These are phyloP conservation scores for Oryctes rhinoceros DNA, from an alignment of 1,140 invertebrate species.

Conservation along the genomic window DNA sequence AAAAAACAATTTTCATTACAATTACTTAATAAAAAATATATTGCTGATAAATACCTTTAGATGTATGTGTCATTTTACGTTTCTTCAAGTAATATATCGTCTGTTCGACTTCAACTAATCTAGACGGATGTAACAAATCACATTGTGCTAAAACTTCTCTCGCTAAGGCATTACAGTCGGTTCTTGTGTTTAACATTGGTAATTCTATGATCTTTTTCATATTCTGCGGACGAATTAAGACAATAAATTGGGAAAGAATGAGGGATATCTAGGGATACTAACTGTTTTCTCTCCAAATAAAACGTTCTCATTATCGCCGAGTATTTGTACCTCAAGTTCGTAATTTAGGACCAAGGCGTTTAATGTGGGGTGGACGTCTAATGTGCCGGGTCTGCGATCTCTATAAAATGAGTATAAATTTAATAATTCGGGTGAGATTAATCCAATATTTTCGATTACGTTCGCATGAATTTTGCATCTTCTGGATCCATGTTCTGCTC, in stretches of 20 bases:
- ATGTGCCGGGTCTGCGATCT: conserved; percentile 81
- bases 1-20: too few relatives aligned
- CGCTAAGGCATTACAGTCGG: conserved; percentile 81
- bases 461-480: conserved; percentile 70
- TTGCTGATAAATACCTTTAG: conserved; percentile 50
- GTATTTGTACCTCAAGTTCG: conserved; percentile 85
- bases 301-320: conserved; percentile 83
- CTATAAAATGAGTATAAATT: conserved; percentile 60
- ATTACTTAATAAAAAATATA: too few relatives aligned
- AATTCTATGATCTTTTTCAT: conserved; percentile 87
- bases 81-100: conserved; percentile 92
- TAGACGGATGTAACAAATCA: conserved; percentile 85
- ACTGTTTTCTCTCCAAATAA: conserved; percentile 88
- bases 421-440: not conserved
- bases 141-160: conserved; percentile 90
- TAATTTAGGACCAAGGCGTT: conserved; percentile 91
- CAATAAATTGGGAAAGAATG: conserved; percentile 40
- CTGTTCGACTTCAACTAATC: conserved; percentile 87
- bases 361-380: conserved; percentile 91
- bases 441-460: conserved; percentile 57
- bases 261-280: conserved; percentile 8
- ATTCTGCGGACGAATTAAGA: conserved; percentile 63
- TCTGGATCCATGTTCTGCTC: conserved; percentile 65
- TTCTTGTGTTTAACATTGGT: conserved; percentile 81
- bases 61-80: conserved; percentile 66